phyloP scores from a whole-genome alignment of 2,888 invertebrate species.

The Selenia dentaria region DNA sequence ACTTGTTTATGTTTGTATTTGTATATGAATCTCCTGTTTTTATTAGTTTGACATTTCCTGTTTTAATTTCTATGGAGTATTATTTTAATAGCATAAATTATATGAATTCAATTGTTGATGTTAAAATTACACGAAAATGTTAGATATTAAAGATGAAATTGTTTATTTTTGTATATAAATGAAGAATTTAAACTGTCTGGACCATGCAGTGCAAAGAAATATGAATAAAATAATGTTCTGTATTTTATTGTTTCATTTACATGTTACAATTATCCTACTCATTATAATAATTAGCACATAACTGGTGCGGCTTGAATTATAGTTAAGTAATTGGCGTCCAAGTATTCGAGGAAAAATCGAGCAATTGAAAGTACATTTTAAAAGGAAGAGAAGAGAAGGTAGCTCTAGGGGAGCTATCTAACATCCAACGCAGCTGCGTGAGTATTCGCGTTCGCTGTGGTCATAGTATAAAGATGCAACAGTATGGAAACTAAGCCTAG shows the following conservation, averaged over 20 bases:
- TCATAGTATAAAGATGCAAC: too few relatives aligned
- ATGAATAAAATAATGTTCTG: not conserved
- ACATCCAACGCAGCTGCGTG: too few relatives aligned
- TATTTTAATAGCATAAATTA: slow-evolving; percentile 5
- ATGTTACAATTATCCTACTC: too few relatives aligned
- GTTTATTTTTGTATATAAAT: slow-evolving; percentile 11
- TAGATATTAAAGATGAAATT: slow-evolving; percentile 3
- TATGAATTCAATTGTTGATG: slow-evolving; percentile 7
- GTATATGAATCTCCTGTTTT: slow-evolving; percentile 10
- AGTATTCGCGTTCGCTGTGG: too few relatives aligned
- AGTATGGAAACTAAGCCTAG: too few relatives aligned
- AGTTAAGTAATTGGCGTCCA: too few relatives aligned
- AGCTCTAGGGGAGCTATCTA: too few relatives aligned
- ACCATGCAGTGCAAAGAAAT: slow-evolving; percentile 10
- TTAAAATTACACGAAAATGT: slow-evolving; percentile 5
- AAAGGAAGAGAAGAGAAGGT: too few relatives aligned
- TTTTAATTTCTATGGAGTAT: slow-evolving; percentile 1
- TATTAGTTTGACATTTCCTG: slow-evolving; percentile 2
- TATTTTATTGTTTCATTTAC: not conserved
- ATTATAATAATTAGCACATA: too few relatives aligned
- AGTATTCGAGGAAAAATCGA: too few relatives aligned
- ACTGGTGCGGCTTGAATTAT: too few relatives aligned
- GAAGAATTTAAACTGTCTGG: not conserved
- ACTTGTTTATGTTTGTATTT: not conserved
- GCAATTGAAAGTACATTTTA: too few relatives aligned